Conservation (phyloP, 2,888 invertebrate genomes). For the Laspeyria flexula region DNA sequence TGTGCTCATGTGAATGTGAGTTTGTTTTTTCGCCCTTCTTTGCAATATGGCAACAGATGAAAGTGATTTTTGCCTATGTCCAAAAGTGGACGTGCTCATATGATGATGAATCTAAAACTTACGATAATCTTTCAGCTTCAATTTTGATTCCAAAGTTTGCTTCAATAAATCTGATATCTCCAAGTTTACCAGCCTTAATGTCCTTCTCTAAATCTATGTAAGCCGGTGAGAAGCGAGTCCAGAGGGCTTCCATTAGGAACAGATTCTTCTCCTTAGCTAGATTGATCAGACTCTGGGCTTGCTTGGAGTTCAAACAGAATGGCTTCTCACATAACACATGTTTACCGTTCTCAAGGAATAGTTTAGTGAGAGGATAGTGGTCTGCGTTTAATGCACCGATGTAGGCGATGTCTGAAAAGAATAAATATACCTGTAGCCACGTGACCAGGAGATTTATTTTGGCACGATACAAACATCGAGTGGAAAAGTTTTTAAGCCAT, state of each 20-base stretch:
- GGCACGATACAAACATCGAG: too few species aligned
- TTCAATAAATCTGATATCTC: constrained; percentile 89
- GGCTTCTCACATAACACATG: too few species aligned
- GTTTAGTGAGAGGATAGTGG: constrained; percentile 89
- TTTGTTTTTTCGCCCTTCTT: too few species aligned
- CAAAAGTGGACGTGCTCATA: too few species aligned
- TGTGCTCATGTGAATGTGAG: too few species aligned
- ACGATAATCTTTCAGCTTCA: constrained; percentile 62
- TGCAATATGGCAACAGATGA: too few species aligned
- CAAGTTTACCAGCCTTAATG: constrained; percentile 88
- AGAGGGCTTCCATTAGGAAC: constrained; percentile 96
- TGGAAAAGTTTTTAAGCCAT: too few species aligned
- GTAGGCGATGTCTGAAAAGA: constrained; percentile 92
- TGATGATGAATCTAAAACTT: constrained; percentile 17
- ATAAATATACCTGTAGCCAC: too few species aligned
- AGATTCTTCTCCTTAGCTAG: constrained; percentile 89
- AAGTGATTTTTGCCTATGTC: too few species aligned
- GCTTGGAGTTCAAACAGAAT: constrained; percentile 91
- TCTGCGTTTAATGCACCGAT: constrained; percentile 91
- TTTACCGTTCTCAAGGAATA: constrained; percentile 92
- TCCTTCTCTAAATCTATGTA: constrained; percentile 89
- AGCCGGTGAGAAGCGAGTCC: constrained; percentile 94
- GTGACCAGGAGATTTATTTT: too few species aligned
- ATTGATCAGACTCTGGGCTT: constrained; percentile 89
- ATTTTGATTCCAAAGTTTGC: constrained; percentile 88